Base-by-base conservation (phyloP, 2,113 vertebrate species). In the Cairina moschata region DNA sequence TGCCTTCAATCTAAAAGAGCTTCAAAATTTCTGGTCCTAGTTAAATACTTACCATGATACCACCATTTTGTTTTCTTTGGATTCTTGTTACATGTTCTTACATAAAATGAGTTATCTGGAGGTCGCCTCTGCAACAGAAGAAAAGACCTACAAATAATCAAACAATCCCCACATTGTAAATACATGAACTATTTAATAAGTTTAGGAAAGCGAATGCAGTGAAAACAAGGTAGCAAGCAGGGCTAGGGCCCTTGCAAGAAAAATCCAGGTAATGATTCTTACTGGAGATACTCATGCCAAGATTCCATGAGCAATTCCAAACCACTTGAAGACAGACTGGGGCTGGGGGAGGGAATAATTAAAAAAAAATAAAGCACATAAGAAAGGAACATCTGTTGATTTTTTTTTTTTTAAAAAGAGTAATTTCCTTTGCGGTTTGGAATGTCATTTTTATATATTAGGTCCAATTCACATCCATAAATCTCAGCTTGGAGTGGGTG, bases 61-160 rank as follows among this genome's bases (percentile, higher is more conserved):
- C 99, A 99, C 99, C 99, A 99, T 98, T 99, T 99, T 97, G 99
- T 99, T 98, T 99, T 99, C 99, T 99, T 99, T 99, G 99, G 99
- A 98, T 99, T 99, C 98, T 99, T 99, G 98, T 99, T 99, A 99
- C 99, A 99, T 16, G 99, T 99, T 98, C 99, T 99, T 98, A 99
- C 99, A 98, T 99, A 99, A 98, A 99, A 99, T 73, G 99, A 99
- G 97, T 99, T 99, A 98, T 99, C 99, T 95, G 99, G 99, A 97
- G 99, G 99, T 97, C 99, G 98, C 97, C 99, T 99, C 99, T 99
- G 98, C 92, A 97, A 98, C 87, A 91, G 81, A 97, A 97, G 34
- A 96, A 96, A 89, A 97, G 56, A 96, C 87, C 95, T 91, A 82
- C 91, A 94, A 91, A 95, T 95, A 96, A 95, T 96, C 86, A 96